Base-by-base conservation (phyloP, 2,888 invertebrate species). In the Amblyjoppa fuscipennis region DNA sequence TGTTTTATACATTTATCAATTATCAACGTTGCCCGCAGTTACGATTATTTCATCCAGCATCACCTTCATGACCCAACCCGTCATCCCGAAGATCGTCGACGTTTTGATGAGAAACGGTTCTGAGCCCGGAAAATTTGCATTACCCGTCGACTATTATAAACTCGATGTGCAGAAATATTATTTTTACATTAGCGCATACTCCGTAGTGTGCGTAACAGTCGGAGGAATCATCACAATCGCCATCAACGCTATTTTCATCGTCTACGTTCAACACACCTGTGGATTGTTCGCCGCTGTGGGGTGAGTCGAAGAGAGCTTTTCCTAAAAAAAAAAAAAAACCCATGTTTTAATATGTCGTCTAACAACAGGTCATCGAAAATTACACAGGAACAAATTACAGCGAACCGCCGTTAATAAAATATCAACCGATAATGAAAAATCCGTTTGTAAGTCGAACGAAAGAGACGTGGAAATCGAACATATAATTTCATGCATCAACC, bases 121-220 rank as follows among this genome's bases (percentile, higher is more conserved):
- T 16, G 34, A 53, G 34, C 68, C 73, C 16, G 73, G 77, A 53
- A 41, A 53, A 73, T 81, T 84, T 73, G 81, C 81, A n/a, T 56
- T 81, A 73, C 84, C 84, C 16, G 69, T 84, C 16, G 66, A 77
- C 45, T 81, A 84, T 49, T 20, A 25, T 34, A 38, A 49, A n/a
- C 7, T 84, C 11, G 84, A 84, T 16, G 25, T 73, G 20, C 77
- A 84, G 5, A 34, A 34, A 34, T 34, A 34, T 3, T 0, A 3
- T 59, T 76, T 76, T 71, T 41, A 0, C 34, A 34, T 84, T 1
- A 73, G 73, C 13, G 28, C 16, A 5, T 80, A 41, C 11, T 59
- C 28, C 5, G 71, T 49, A 20, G n/a, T 81, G 1, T 66, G 76
- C 41, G n/a, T 53, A 1, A 59, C 49, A 31, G 20, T 77, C 0